Evolutionary conservation across 2,113 vertebrate species (phyloP).

Genomic region (Sigmodon hispidus): DNA sequence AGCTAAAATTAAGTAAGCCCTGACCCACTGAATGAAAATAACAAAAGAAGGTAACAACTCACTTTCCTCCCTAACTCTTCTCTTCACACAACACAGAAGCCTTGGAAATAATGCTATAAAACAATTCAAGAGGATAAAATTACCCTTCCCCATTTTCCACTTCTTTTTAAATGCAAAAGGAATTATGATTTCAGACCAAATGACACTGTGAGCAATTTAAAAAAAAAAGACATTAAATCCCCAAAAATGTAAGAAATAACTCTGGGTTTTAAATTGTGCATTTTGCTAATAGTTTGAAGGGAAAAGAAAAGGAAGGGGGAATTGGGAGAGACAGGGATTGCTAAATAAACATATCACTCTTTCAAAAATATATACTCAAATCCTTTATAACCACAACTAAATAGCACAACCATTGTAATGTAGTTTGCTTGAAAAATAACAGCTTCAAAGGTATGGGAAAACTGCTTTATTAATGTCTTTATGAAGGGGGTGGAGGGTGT

Average conservation of each 20-base stretch:
- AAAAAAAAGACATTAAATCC: conserved; percentile 24
- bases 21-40: conserved; percentile 43
- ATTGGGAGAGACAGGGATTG: neutral
- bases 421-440: conserved; percentile 16
- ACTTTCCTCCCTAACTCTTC: neutral
- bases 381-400: conserved; percentile 32
- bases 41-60: neutral
- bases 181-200: conserved; percentile 40
- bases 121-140: neutral
- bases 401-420: conserved; percentile 16
- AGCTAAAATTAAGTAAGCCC: conserved; percentile 27
- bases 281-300: neutral
- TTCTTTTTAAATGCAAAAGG: conserved; percentile 1
- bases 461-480: neutral
- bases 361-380: neutral
- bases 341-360: neutral
- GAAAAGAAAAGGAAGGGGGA: neutral
- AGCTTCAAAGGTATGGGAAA: neutral
- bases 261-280: neutral
- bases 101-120: neutral
- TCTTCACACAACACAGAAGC: neutral
- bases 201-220: neutral
- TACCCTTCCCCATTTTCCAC: neutral
- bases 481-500: no score
- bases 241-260: neutral